Evolutionary conservation across 64 coral and sea anemone genomes (phyloP).

Genomic region (Exaiptasia diaphana): DNA sequence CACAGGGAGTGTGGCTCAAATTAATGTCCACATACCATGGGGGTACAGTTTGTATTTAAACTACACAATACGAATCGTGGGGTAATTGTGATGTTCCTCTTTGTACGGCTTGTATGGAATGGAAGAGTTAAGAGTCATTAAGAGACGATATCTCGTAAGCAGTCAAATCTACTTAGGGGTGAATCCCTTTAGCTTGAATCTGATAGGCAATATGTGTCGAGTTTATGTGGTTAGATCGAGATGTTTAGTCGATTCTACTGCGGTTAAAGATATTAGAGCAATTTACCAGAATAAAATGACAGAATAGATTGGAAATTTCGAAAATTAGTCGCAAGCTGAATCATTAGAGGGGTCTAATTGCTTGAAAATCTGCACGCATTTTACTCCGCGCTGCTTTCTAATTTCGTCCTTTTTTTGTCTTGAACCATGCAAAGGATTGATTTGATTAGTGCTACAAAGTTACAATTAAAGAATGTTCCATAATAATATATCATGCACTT

Average conservation of each 20-base stretch:
- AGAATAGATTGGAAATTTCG: constrained; percentile 63
- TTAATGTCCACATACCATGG: too few species aligned
- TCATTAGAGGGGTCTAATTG: constrained; percentile 71
- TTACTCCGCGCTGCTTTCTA: not conserved
- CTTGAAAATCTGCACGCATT: constrained; percentile 29
- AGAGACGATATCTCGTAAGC: not conserved
- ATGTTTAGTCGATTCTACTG: not conserved
- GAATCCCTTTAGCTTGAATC: not conserved
- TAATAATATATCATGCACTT: not conserved
- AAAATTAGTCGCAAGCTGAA: constrained; percentile 50
- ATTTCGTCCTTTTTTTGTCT: not conserved
- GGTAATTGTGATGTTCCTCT: not conserved
- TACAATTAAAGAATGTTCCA: not conserved
- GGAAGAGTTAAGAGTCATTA: not conserved
- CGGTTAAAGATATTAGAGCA: constrained; percentile 14
- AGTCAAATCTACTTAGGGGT: not conserved
- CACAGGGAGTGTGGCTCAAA: not conserved
- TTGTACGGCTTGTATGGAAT: not conserved
- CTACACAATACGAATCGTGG: not conserved
- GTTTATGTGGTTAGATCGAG: not conserved
- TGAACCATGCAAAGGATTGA: not conserved
- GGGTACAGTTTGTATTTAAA: too few species aligned
- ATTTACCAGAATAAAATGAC: constrained; percentile 69
- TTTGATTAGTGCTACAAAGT: not conserved
- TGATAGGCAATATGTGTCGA: not conserved